phyloP scores from a whole-genome alignment of 2,797 vertebrate species.

The Rallus crepitans region DNA sequence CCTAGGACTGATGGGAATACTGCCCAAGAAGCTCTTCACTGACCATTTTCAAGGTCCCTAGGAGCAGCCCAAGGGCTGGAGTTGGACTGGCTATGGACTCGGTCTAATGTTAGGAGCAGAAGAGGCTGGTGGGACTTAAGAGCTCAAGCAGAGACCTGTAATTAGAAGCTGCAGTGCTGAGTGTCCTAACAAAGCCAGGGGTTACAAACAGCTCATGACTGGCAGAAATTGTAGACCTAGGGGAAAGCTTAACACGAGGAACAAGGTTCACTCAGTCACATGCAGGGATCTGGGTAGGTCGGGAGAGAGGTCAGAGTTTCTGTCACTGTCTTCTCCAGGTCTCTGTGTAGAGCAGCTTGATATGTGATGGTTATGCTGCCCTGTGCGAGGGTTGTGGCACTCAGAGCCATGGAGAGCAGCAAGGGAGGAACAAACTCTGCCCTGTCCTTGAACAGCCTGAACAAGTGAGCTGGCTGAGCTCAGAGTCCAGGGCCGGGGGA shows the following conservation, averaged over 20 bases:
- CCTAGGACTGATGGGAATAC: neutral
- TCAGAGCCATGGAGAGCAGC: neutral
- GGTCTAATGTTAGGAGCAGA: neutral
- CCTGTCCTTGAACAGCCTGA: neutral
- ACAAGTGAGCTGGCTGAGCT: neutral
- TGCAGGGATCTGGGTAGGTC: neutral
- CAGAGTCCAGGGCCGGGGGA: neutral
- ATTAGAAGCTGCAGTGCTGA: neutral
- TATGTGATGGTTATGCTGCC: rapidly evolving
- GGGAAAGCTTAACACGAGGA: neutral
- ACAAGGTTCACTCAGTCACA: neutral
- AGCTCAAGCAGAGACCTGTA: neutral
- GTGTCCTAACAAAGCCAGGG: neutral
- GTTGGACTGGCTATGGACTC: neutral
- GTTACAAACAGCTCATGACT: neutral
- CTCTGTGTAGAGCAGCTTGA: neutral
- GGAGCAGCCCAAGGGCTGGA: neutral
- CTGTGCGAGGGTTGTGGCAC: neutral
- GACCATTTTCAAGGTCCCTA: neutral
- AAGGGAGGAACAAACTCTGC: neutral
- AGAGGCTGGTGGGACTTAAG: neutral
- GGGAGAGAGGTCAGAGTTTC: neutral
- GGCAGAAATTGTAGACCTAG: neutral
- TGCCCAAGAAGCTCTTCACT: neutral
- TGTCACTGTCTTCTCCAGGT: neutral